phyloP scores from a whole-genome alignment of 1,140 invertebrate genomes.

The Drosophila seguyi region DNA sequence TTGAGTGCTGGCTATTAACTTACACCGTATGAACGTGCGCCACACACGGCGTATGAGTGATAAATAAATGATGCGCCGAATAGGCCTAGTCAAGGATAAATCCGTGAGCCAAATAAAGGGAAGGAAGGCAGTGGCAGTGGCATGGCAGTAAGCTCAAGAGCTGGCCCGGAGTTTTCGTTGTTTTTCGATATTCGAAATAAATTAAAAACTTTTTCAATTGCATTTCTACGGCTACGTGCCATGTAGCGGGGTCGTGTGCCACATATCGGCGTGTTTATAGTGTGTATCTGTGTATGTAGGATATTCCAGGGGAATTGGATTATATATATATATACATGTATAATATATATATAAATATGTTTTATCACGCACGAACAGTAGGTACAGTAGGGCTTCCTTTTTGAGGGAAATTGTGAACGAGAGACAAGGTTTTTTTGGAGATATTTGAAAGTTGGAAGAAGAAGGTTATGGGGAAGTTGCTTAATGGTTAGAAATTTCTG shows the following conservation, averaged over 20 bases:
- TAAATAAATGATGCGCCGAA: conserved; percentile 64
- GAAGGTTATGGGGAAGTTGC: no score
- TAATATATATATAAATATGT: conserved; percentile 27
- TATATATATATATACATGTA: conserved; percentile 30
- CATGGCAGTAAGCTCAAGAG: neutral
- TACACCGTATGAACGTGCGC: conserved; percentile 63
- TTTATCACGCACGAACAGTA: conserved; percentile 11
- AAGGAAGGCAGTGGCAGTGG: neutral
- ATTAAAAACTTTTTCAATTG: conserved; percentile 77
- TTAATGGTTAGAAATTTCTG: no score
- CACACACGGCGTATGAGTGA: conserved; percentile 64
- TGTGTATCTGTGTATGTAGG: no score
- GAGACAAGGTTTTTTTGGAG: neutral
- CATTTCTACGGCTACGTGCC: conserved; percentile 55
- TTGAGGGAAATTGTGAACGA: neutral
- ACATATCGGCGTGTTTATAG: neutral
- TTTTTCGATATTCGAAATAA: conserved; percentile 69
- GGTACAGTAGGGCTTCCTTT: conserved; percentile 1
- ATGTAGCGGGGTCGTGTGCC: conserved; percentile 5
- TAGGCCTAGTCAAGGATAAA: conserved; percentile 32
- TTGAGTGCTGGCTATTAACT: conserved; percentile 73
- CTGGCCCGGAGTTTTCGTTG: conserved; percentile 3
- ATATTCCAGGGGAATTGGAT: conserved; percentile 18
- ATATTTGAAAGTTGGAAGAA: neutral
- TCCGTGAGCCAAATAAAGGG: neutral